Evolutionary conservation across 1,140 invertebrate species (phyloP), one percentile per base, ranked within the genome.

Genomic region (Akabosia matsudoensis): DNA sequence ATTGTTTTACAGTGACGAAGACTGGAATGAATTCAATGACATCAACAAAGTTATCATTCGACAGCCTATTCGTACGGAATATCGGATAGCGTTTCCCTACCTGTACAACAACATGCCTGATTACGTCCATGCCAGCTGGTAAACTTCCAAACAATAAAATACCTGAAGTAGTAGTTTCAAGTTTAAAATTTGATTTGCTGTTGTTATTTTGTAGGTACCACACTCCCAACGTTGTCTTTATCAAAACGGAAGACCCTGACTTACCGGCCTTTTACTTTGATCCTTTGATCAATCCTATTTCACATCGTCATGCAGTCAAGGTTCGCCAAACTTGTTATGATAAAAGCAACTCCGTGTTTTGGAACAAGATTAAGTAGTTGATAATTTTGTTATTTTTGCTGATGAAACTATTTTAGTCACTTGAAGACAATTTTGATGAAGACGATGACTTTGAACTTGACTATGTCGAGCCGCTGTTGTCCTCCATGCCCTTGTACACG

Each of bases 11-110:
- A 93, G 93, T 16, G 98, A 99, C 88, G 98, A 99, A 88, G 98
- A 99, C 86, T 99, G 98, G 98, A 99, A 99, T 87, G 98, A 99
- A 86, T 99, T 99, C 83, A 99, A 99, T 87, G 98, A 99, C 84
- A 99, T 99, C 73, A 99, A 99, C 83, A 99, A 99, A 85, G 98
- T 99, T 80, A 99, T 99, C 75, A 99, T 99, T 82, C 87, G 98
- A 33, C 97, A 99, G 83, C 97, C 97, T 33, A 95, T 99, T 79
- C 89, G 98, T 76, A 99, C 98, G 4, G 98, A 99, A 86, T 99
- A 99, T 85, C 90, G 97, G 77, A 99, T 99, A 84, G 97, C 97
- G 1, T 99, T 99, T 87, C 97, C 98, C 1, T 99, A 98, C 85
- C 87, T 99, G 72, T 99, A 99, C 85, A 99, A 99, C 85, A 99